A percentile compares a stretch with the other conserved stretches of the same genome.
Conservation (phyloP, 2,113 vertebrate species). For the Cinclus mexicanus region DNA sequence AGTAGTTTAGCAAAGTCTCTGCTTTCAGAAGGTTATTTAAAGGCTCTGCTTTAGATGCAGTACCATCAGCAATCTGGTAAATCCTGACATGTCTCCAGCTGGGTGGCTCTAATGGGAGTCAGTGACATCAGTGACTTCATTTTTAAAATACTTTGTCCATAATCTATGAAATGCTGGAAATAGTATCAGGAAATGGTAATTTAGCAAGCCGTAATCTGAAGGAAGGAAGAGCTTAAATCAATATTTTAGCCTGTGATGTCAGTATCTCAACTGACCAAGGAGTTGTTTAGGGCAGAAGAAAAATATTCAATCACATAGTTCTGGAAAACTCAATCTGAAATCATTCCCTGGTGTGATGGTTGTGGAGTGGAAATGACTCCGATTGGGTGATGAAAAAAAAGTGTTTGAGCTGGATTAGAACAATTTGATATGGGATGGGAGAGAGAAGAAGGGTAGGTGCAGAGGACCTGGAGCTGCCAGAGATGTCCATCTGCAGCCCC, state of each 20-base stretch:
- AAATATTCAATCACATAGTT: background rate
- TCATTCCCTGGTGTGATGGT: background rate
- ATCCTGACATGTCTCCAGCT: background rate
- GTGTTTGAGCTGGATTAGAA: background rate
- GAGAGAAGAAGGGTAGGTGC: background rate
- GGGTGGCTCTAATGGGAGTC: background rate
- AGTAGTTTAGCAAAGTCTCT: background rate
- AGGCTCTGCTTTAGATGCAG: background rate
- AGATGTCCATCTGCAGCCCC: background rate
- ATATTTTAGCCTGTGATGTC: background rate
- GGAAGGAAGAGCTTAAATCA: conserved; percentile 17
- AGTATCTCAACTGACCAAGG: background rate
- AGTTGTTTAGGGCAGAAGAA: rapidly evolving
- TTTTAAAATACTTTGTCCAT: background rate
- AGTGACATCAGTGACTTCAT: background rate
- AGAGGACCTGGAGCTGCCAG: background rate
- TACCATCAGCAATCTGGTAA: background rate
- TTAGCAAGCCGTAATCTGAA: background rate
- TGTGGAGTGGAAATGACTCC: background rate
- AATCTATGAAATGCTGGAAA: background rate
- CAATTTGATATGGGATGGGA: background rate
- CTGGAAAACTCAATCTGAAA: background rate
- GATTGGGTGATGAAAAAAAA: background rate
- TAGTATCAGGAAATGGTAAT: background rate
- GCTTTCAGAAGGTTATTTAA: background rate